Percentiles rank a stretch among this genome's conserved stretches.
phyloP scores from a whole-genome alignment of 2,888 invertebrate species.

The Drosophila siamana region DNA sequence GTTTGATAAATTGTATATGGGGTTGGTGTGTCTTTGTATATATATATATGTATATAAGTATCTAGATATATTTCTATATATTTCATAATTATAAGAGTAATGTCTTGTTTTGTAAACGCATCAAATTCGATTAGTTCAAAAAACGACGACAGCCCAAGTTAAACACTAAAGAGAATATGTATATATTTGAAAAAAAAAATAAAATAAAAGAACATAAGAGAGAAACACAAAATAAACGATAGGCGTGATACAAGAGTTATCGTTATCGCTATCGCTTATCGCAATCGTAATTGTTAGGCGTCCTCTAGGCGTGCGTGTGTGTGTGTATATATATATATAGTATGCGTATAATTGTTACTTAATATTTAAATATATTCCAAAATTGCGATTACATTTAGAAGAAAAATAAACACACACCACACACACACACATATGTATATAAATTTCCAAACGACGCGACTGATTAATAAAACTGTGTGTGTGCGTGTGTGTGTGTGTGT shows the following conservation, averaged over 20 bases:
- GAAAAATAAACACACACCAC: slow-evolving; percentile 7
- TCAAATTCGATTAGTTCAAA: slow-evolving; percentile 8
- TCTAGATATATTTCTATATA: slow-evolving; percentile 44
- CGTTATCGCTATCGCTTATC: slow-evolving; percentile 11
- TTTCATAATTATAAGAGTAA: slow-evolving; percentile 1
- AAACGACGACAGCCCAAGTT: slow-evolving; percentile 13
- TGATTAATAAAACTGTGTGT: slow-evolving; percentile 1
- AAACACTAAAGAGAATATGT: slow-evolving; percentile 4
- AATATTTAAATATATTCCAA: slow-evolving; percentile 15
- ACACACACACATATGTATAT: background rate
- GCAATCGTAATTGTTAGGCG: slow-evolving; percentile 22
- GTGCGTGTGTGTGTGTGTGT: background rate
- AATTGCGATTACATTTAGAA: slow-evolving; percentile 22
- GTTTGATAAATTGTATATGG: slow-evolving; percentile 9
- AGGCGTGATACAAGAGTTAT: background rate
- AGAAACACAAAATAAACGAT: background rate
- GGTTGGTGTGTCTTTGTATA: slow-evolving; percentile 6
- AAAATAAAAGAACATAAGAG: too few species aligned
- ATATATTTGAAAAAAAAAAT: slow-evolving; percentile 1
- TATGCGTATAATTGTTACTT: slow-evolving; percentile 11
- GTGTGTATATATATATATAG: slow-evolving; percentile 11
- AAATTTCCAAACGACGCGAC: slow-evolving; percentile 2
- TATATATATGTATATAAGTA: slow-evolving; percentile 8
- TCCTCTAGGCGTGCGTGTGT: slow-evolving; percentile 9
- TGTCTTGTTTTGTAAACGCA: slow-evolving; percentile 26